A percentile compares a stretch with the other conserved stretches of the same genome.
phyloP scores from a whole-genome alignment of 2,888 invertebrate genomes.

The Andrena bucephala region DNA sequence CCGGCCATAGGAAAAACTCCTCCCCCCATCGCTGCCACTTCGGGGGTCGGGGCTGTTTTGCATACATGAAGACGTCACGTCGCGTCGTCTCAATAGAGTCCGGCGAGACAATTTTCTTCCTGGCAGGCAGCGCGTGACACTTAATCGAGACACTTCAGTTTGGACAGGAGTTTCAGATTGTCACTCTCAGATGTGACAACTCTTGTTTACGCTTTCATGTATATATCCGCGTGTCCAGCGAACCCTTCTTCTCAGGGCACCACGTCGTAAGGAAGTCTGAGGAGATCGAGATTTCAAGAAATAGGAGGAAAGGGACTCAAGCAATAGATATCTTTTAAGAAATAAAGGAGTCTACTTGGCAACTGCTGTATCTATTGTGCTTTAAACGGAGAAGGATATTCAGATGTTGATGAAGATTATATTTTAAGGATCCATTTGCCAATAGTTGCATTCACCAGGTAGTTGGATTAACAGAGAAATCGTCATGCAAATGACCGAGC shows the following conservation, averaged over 20 bases:
- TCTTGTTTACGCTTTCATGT: not conserved
- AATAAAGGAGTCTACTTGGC: no score
- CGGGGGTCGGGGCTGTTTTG: slow-evolving; percentile 2
- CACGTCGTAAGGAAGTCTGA: not conserved
- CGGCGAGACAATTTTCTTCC: not conserved
- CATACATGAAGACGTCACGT: slow-evolving; percentile 26
- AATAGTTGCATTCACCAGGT: no score
- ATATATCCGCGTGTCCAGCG: not conserved
- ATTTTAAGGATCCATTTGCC: no score
- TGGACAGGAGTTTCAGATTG: not conserved
- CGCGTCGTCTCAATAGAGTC: not conserved
- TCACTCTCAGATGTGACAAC: not conserved
- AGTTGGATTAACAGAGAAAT: no score
- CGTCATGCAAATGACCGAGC: no score
- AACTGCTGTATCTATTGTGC: no score
- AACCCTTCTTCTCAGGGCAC: not conserved
- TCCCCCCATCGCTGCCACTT: not conserved
- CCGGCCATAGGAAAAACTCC: not conserved
- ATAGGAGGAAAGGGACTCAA: no score
- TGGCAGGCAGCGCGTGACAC: not conserved
- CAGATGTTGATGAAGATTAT: no score
- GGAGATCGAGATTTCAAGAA: not conserved
- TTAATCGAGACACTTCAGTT: not conserved
- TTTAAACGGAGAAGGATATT: no score
- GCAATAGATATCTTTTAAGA: no score